Evolutionary conservation across 2,888 invertebrate genomes (phyloP).

Genomic region (Rapana venosa): DNA sequence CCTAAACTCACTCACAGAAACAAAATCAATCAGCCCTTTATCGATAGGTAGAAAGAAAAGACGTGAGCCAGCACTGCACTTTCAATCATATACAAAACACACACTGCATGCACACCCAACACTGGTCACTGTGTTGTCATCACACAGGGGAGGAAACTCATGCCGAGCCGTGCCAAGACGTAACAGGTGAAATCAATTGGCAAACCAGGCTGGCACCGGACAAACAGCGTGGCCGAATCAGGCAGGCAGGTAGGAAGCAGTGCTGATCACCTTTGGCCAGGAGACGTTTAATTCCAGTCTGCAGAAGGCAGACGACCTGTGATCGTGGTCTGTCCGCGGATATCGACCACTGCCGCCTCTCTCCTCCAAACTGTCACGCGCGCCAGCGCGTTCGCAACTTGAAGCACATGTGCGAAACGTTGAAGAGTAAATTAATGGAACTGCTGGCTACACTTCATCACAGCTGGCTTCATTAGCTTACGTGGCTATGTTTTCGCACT

Average conservation of each 20-base stretch:
- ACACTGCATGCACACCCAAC: neutral
- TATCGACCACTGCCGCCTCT: conserved; percentile 9
- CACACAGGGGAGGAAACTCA: neutral
- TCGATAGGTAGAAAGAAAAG: no score
- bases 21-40: no score
- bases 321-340: neutral
- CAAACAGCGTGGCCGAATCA: neutral
- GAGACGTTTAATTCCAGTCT: neutral
- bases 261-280: neutral
- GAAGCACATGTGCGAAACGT: neutral
- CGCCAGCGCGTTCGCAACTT: neutral
- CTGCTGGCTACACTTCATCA: neutral
- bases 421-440: neutral
- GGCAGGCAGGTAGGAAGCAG: neutral
- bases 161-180: no score
- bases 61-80: no score
- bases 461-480: neutral
- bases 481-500: no score
- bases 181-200: no score
- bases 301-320: neutral
- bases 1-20: no score
- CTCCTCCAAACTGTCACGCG: neutral
- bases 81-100: neutral
- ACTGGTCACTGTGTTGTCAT: neutral
- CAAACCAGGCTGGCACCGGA: no score